Evolutionary conservation across 1,140 invertebrate species (phyloP).

Genomic region (Ceratitis capitata): DNA sequence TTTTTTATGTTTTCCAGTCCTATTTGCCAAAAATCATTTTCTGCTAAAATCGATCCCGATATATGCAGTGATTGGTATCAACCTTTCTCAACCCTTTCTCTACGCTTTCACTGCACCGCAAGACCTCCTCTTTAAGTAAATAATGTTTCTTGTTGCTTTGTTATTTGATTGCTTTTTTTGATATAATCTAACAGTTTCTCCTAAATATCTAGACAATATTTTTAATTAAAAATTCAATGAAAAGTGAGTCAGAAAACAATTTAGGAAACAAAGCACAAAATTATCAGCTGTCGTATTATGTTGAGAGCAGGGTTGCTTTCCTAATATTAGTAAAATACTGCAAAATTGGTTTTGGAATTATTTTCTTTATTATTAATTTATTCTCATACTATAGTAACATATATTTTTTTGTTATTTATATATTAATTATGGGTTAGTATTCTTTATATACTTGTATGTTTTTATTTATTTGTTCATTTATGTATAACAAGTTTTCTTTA

Average conservation of each 20-base stretch:
- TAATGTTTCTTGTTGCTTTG: neutral
- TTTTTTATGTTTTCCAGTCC: neutral
- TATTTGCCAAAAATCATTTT: neutral
- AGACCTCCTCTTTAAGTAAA: neutral
- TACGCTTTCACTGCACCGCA: neutral
- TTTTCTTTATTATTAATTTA: neutral
- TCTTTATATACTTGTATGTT: neutral
- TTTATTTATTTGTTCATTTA: neutral
- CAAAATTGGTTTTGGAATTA: no score
- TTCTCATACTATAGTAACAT: neutral
- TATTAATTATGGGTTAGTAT: no score
- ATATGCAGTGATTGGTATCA: neutral
- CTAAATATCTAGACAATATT: neutral
- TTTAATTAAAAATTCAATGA: neutral
- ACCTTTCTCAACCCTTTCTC: neutral
- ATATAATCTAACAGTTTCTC: neutral
- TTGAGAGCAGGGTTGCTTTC: neutral
- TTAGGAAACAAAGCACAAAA: neutral
- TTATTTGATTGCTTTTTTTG: neutral
- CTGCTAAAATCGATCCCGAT: neutral
- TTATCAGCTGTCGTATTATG: neutral
- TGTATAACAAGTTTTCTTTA: no score
- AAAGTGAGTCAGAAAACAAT: conserved; percentile 4
- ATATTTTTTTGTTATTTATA: neutral
- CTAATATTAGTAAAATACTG: neutral